These are phyloP conservation scores for Calcarius lapponicus DNA, from an alignment of 2,797 vertebrate species.

Conservation along the genomic window DNA sequence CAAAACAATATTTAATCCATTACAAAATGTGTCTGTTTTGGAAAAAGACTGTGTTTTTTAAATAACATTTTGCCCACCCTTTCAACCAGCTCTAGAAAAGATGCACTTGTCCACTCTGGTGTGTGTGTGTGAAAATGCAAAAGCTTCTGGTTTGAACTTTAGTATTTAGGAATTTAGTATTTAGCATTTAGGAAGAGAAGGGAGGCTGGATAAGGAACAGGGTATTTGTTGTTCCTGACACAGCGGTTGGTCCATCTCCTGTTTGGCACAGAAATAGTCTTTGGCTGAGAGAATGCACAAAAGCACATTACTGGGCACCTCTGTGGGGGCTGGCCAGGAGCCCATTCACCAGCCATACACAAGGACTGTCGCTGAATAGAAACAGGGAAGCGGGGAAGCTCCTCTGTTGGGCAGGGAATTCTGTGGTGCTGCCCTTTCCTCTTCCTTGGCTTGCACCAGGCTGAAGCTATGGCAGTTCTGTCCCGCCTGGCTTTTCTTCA, in stretches of 20 bases:
- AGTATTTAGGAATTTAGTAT: neutral
- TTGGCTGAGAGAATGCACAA: neutral
- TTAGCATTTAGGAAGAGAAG: neutral
- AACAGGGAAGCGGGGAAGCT: neutral
- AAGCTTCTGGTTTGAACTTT: slow-evolving; percentile 2
- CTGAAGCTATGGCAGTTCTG: neutral
- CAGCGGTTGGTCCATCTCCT: slow-evolving; percentile 35
- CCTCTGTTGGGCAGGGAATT: neutral
- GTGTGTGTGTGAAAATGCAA: neutral
- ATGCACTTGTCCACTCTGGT: neutral
- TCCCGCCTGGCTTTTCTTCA: neutral
- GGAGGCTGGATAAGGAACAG: slow-evolving; percentile 20
- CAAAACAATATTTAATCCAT: neutral
- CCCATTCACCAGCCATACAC: neutral
- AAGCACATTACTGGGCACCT: slow-evolving; percentile 36
- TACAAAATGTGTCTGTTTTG: neutral
- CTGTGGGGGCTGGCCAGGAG: slow-evolving; percentile 14
- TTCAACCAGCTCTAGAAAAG: slow-evolving; percentile 5
- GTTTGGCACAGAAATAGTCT: slow-evolving; percentile 28
- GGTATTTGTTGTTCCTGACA: slow-evolving; percentile 43
- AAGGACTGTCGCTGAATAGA: neutral
- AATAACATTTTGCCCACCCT: neutral
- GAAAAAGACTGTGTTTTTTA: neutral
- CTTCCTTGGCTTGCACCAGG: neutral
- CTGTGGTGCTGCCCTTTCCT: neutral